phyloP scores from a whole-genome alignment of 2,113 vertebrate species.

The Coryphaenoides rupestris region DNA sequence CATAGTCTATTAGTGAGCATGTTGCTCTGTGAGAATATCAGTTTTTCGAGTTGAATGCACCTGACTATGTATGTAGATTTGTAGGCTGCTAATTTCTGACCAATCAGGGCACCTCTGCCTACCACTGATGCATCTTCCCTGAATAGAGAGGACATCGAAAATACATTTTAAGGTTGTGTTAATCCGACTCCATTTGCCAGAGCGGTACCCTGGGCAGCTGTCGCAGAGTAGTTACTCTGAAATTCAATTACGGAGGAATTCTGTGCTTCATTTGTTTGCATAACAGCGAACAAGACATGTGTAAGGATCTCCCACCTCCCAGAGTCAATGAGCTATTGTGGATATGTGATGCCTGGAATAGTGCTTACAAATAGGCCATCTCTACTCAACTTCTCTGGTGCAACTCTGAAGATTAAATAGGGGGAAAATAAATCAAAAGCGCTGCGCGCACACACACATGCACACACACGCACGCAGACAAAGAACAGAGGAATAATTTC shows the following conservation, averaged over 20 bases:
- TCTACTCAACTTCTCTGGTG: too few species aligned
- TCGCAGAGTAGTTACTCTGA: slow-evolving; percentile 8
- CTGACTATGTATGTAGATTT: too few species aligned
- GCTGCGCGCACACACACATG: too few species aligned
- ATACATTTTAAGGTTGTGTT: slow-evolving; percentile 14
- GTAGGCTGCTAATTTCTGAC: too few species aligned
- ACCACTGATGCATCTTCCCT: too few species aligned
- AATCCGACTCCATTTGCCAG: slow-evolving; percentile 29
- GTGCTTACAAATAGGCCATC: not conserved
- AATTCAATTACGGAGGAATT: slow-evolving; percentile 28
- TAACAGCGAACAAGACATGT: slow-evolving; percentile 27
- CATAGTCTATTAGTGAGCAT: too few species aligned
- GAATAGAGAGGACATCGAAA: not conserved
- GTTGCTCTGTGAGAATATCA: too few species aligned
- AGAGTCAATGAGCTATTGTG: slow-evolving; percentile 18
- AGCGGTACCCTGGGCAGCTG: not conserved
- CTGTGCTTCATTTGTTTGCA: slow-evolving; percentile 30
- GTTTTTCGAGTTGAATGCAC: too few species aligned
- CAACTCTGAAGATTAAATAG: too few species aligned
- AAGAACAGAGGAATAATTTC: slow-evolving; percentile 13
- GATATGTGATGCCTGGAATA: not conserved
- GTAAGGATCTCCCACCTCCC: slow-evolving; percentile 14
- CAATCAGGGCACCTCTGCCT: too few species aligned
- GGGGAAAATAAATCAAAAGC: too few species aligned
- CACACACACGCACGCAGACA: too few species aligned